These are phyloP conservation scores for Chromoteleia sp. DNA, from an alignment of 2,888 invertebrate species.

Conservation along the genomic window DNA sequence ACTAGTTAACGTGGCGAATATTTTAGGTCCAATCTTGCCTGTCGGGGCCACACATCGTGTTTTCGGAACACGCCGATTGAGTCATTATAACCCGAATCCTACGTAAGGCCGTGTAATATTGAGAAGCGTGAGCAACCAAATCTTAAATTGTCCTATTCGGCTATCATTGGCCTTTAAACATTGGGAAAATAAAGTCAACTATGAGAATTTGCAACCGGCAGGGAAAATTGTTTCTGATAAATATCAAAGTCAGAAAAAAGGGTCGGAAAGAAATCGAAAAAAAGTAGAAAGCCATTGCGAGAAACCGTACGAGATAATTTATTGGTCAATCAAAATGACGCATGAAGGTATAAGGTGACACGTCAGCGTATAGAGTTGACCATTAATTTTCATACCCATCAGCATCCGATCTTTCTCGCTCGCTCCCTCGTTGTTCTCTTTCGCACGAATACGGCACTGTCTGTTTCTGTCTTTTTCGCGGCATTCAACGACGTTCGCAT, in stretches of 20 bases:
- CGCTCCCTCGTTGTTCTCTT: slow-evolving; percentile 54
- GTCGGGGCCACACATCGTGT: slow-evolving; percentile 81
- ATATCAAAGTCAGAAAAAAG: background rate
- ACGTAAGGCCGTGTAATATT: no score
- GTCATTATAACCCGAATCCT: slow-evolving; percentile 78
- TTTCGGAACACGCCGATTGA: slow-evolving; percentile 81
- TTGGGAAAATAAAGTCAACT: no score
- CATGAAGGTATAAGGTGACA: slow-evolving; percentile 84
- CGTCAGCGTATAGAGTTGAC: slow-evolving; percentile 82
- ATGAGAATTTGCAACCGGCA: no score
- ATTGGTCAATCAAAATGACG: slow-evolving; percentile 84
- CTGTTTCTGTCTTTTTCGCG: slow-evolving; percentile 59
- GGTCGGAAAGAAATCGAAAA: slow-evolving; percentile 11
- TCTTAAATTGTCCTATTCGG: no score
- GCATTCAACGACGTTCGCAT: slow-evolving; percentile 63
- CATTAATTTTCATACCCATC: slow-evolving; percentile 83
- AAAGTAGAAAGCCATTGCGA: slow-evolving; percentile 67
- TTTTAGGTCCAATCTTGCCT: slow-evolving; percentile 63
- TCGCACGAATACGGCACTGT: slow-evolving; percentile 44
- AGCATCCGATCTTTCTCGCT: slow-evolving; percentile 78
- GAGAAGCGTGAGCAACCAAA: no score
- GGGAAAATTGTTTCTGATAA: background rate
- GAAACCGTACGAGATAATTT: slow-evolving; percentile 80
- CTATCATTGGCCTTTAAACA: no score
- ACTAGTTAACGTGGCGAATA: slow-evolving; percentile 74